These are phyloP conservation scores for Tretioscincus oriximinensis DNA, from an alignment of 2,113 vertebrate species.

Conservation along the genomic window DNA sequence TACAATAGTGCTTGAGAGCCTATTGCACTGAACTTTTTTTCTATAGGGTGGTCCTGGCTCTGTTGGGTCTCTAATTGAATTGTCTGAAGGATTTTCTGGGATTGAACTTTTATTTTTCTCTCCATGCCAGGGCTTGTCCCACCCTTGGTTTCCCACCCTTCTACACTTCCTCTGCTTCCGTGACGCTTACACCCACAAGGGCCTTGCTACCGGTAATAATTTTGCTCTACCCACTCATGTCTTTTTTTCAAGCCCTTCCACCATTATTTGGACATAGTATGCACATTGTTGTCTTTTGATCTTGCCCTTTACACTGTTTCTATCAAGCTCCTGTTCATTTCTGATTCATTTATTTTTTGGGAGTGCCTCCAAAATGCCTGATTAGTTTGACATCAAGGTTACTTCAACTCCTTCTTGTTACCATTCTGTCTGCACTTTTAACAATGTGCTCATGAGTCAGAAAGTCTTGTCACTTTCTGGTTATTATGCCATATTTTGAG, in stretches of 20 bases:
- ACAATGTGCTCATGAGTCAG: not conserved
- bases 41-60: not conserved
- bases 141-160: not conserved
- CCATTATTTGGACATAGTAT: not conserved
- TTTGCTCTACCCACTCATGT: not conserved
- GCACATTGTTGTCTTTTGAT: not conserved
- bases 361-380: not conserved
- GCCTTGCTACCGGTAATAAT: not conserved
- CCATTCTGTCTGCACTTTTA: not conserved
- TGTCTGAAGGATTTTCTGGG: constrained; percentile 3
- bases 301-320: constrained; percentile 6
- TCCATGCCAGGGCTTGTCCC: not conserved
- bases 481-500: not conserved
- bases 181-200: not conserved
- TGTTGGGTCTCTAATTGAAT: not conserved
- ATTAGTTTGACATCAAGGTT: not conserved
- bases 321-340: not conserved
- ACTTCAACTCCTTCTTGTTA: not conserved
- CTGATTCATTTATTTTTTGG: not conserved
- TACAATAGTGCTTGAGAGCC: not conserved
- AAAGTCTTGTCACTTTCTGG: not conserved
- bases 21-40: not conserved
- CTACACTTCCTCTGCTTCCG: not conserved
- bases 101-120: not conserved
- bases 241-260: not conserved